These are phyloP conservation scores for Gadopsis marmoratus DNA, from an alignment of 2,797 vertebrate species.

Conservation along the genomic window DNA sequence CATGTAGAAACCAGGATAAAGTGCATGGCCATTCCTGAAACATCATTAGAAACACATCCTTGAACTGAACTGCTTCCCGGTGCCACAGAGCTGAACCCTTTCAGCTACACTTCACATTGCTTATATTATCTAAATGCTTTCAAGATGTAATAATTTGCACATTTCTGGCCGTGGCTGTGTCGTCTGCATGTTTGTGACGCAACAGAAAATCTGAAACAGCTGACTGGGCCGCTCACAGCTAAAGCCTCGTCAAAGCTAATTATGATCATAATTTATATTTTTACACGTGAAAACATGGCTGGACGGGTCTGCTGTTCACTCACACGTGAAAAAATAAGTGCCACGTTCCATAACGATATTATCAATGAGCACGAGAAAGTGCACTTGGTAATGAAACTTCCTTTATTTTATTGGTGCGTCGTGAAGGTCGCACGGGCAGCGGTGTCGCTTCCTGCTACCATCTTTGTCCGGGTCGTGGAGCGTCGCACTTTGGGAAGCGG, in stretches of 20 bases:
- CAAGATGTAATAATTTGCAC: conserved; percentile 21
- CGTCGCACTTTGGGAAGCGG: not conserved
- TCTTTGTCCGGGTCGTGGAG: not conserved
- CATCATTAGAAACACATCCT: conserved; percentile 58
- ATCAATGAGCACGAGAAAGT: not conserved
- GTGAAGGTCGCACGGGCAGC: rapidly evolving
- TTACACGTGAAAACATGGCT: not conserved
- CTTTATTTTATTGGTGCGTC: not conserved
- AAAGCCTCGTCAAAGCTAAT: not conserved
- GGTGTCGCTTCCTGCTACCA: not conserved
- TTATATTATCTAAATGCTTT: conserved; percentile 41
- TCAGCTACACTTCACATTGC: conserved; percentile 33
- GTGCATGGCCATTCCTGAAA: conserved; percentile 28
- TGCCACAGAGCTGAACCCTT: conserved; percentile 18
- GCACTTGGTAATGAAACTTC: not conserved
- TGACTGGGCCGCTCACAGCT: not conserved
- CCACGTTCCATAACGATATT: not conserved
- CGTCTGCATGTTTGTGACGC: conserved; percentile 2
- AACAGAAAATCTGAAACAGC: not conserved
- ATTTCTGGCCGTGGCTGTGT: conserved; percentile 3
- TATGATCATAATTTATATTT: not conserved
- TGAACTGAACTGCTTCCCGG: conserved; percentile 30
- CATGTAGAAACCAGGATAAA: conserved; percentile 19
- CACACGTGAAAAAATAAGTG: not conserved
- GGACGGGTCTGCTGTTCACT: not conserved